A percentile compares a stretch with the other conserved stretches of the same genome.
These are phyloP conservation scores for Sebastes nivosus DNA, from an alignment of 2,797 vertebrate species.

Conservation along the genomic window DNA sequence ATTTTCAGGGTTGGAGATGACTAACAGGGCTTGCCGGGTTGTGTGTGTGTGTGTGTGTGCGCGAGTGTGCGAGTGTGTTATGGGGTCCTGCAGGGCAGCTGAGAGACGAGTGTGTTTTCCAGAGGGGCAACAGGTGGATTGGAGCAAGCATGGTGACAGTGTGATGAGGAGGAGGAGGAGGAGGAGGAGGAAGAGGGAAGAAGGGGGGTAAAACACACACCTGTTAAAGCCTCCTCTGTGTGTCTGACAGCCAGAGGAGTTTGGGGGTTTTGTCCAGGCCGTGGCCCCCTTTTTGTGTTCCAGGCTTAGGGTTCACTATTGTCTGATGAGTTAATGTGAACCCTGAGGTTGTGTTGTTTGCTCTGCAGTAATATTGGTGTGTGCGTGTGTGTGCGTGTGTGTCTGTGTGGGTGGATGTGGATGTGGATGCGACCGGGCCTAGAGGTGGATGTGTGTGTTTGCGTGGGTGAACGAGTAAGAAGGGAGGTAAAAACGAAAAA, in stretches of 20 bases:
- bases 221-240: constrained; percentile 63
- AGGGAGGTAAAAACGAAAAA: constrained; percentile 13
- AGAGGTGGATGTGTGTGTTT: constrained; percentile 23
- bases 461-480: constrained; percentile 49
- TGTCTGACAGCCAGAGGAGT: constrained; percentile 46
- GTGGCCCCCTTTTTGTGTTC: constrained; percentile 35
- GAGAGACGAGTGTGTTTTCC: constrained; percentile 57
- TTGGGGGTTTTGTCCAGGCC: constrained; percentile 41
- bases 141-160: constrained; percentile 49
- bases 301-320: constrained; percentile 19
- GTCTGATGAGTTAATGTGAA: constrained; percentile 44
- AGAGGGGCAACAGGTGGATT: constrained; percentile 78
- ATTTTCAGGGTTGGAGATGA: constrained; percentile 18
- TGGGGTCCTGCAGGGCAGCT: constrained; percentile 47
- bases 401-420: background rate
- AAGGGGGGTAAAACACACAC: constrained; percentile 37
- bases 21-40: background rate
- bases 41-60: background rate
- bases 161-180: background rate
- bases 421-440: constrained; percentile 21
- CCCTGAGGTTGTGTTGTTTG: constrained; percentile 30
- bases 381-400: background rate
- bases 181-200: background rate
- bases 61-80: background rate
- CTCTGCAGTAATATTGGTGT: background rate